Base-by-base conservation (phyloP, 2,113 vertebrate genomes). In the Piaya cayana region DNA sequence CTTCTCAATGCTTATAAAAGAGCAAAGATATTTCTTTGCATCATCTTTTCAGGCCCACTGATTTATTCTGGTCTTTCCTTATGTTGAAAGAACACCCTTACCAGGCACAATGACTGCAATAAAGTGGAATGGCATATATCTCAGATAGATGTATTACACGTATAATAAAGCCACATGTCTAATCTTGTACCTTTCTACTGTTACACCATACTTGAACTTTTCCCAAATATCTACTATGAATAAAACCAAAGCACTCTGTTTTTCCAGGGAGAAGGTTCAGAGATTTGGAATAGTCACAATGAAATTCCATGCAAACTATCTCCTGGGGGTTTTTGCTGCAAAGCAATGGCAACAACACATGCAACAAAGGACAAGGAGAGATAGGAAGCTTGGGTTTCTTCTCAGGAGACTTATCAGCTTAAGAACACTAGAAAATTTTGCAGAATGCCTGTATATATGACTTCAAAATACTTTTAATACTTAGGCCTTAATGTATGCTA, bases 191-290 rank as follows among this genome's bases (percentile, higher is more conserved):
- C 8, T 55, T 83, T 76, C 58, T 64, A 11, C 11, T 81, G 5
- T 50, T 86, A 74, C 47, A n/a, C 7, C 5, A 12, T 34, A 37
- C 13, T 47, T 42, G 8, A 85, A 30, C 37, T 20, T 84, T 86
- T 49, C 67, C 21, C 36, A 86, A 25, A 36, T 1, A 27, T 19
- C 12, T 22, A 30, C 15, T 42, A 15, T 22, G 20, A 50, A 83
- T 58, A 76, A 78, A 36, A 0, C 0, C 30, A 36, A 1, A 77
- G 2, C 5, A 45, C 12, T 56, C 9, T 2, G 0, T 55, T 72
- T 58, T 79, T 72, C 9, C 19, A 70, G 15, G 12, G 22, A 37
- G 14, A 58, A 49, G 3, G 3, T 70, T 90, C 71, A 82, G 25
- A 90, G 26, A 4, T 52, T 70, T 74, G 26, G 14, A 83, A 74